Evolutionary conservation across 2,113 vertebrate genomes (phyloP), one percentile per base, ranked within the genome.

Genomic region (Ascaphus truei): DNA sequence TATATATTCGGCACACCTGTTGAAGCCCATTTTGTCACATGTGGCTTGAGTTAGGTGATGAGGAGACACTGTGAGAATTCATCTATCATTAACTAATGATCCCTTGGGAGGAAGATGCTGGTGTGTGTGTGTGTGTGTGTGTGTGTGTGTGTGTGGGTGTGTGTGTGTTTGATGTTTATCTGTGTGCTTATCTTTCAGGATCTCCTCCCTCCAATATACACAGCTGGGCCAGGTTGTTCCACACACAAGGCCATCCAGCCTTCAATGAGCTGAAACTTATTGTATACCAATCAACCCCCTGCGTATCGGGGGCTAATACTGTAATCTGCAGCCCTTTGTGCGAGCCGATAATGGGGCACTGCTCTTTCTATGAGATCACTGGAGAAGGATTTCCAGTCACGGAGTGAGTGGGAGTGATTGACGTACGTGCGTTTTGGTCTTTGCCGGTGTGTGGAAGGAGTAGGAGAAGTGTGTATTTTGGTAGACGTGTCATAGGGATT

Each of bases 311-410:
- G 60, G 66, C n/a, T n/a, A 69, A 69, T 69, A 60, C 45, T 9
- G n/a, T 60, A 39, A 51, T 69, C 22, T 39, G 23, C 25, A 51
- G 31, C 16, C 57, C 56, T 69, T 69, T 69, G 66, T 69, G 27
- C 43, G 56, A 60, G 66, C 56, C 60, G 66, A 45, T 69, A 69
- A 69, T 60, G 45, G 66, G 30, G 43, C 30, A 51, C 52, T 61
- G 31, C 51, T 69, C 43, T 39, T 60, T 69, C 66, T 60, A 41
- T 60, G 37, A 37, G 37, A 15, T 56, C 48, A 51, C 36, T 59
- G 66, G 66, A 41, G 45, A 27, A 60, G 25, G 66, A 52, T 58
- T 69, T 69, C 56, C 66, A 55, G 51, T 60, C 66, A 60, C 47
- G 66, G 56, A 60, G 52, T 69, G 60, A 69, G 56, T 50, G 25